These are phyloP conservation scores for Shargacucullia verbasci DNA, from an alignment of 2,888 invertebrate species.

Conservation along the genomic window DNA sequence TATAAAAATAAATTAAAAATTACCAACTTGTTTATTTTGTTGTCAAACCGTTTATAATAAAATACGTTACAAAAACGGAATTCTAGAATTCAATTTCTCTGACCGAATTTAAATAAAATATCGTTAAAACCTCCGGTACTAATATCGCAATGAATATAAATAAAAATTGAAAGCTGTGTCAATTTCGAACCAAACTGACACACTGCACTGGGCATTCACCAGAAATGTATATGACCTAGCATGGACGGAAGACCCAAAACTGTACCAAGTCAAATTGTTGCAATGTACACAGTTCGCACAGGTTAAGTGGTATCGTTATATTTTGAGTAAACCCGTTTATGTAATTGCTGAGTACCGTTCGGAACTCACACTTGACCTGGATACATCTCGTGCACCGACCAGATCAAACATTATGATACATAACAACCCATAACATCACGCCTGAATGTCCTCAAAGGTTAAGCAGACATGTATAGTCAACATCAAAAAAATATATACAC, in stretches of 20 bases:
- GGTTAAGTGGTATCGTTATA: slow-evolving; percentile 46
- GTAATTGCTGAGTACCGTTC: slow-evolving; percentile 71
- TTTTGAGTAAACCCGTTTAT: slow-evolving; percentile 67
- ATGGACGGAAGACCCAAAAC: slow-evolving; percentile 16
- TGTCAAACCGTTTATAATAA: too few relatives aligned
- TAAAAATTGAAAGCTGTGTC: slow-evolving; percentile 6
- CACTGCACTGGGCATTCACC: slow-evolving; percentile 3
- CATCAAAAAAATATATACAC: too few relatives aligned
- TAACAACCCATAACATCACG: too few relatives aligned
- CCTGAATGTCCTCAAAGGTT: too few relatives aligned
- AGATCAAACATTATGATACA: slow-evolving; percentile 47
- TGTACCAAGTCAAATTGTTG: slow-evolving; percentile 18
- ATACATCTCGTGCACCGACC: slow-evolving; percentile 54
- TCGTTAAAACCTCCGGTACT: neutral
- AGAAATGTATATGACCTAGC: slow-evolving; percentile 7
- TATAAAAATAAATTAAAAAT: too few relatives aligned
- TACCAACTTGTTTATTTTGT: too few relatives aligned
- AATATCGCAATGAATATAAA: neutral
- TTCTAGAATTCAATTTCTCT: neutral
- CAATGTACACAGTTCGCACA: slow-evolving; percentile 18
- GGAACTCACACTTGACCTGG: slow-evolving; percentile 69
- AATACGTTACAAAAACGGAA: too few relatives aligned
- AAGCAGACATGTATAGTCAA: too few relatives aligned
- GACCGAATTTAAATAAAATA: slow-evolving; percentile 1
- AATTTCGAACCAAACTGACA: neutral